Conservation (phyloP, 2,797 vertebrate genomes). For the Australoheros facetus region DNA sequence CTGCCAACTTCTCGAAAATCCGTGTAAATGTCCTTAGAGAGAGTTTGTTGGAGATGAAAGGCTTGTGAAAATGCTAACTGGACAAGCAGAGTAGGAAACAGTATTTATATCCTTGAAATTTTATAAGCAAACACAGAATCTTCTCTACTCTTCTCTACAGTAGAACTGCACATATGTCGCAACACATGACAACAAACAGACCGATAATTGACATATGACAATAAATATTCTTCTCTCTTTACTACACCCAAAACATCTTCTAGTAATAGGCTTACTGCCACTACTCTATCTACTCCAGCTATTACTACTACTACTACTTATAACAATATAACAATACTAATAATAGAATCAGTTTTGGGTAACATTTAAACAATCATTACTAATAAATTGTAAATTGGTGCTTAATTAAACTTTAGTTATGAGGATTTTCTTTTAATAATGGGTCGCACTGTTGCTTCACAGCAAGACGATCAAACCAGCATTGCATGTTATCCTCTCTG, state of each 20-base stretch:
- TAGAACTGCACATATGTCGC: background rate
- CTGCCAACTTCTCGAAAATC: constrained; percentile 49
- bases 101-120: background rate
- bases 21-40: constrained; percentile 43
- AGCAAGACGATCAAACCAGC: too few relatives aligned
- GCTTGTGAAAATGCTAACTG: constrained; percentile 20
- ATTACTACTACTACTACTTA: too few relatives aligned
- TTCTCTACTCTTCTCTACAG: background rate
- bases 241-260: background rate
- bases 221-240: background rate
- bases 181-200: background rate
- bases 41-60: constrained; percentile 48
- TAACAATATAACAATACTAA: background rate
- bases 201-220: background rate
- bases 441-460: too few relatives aligned
- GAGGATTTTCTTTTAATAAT: too few relatives aligned
- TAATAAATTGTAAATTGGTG: background rate
- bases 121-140: background rate
- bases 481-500: too few relatives aligned
- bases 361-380: background rate
- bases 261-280: too few relatives aligned
- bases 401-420: too few relatives aligned
- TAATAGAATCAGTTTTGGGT: background rate
- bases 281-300: too few relatives aligned
- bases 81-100: constrained; percentile 4